These are phyloP conservation scores for fruit fly (Drosophila melanogaster) DNA, from an alignment of 1,140 invertebrate genomes.

Conservation along the genomic window Release_6_plus_ISO1_MT NT_037436.4:5785001-5785500, in stretches of 20 bases:
- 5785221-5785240: slow-evolving; percentile 10
- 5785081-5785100: slow-evolving; percentile 50
- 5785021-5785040: slow-evolving; percentile 25
- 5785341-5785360: slow-evolving; percentile 8
- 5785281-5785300: slow-evolving; percentile 40
- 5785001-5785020: slow-evolving; percentile 26
- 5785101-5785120: slow-evolving; percentile 44
- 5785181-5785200: slow-evolving; percentile 70
- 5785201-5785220: slow-evolving; percentile 66
- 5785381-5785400: slow-evolving; percentile 23
- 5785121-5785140: slow-evolving; percentile 35
- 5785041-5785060: slow-evolving; percentile 55
- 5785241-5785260: slow-evolving; percentile 32
- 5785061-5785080: slow-evolving; percentile 69
- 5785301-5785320: slow-evolving; percentile 21
- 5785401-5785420: slow-evolving; percentile 22
- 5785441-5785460: slow-evolving; percentile 18
- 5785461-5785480: slow-evolving; percentile 22
- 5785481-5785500: neutral
- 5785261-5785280: slow-evolving; percentile 59
- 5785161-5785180: slow-evolving; percentile 57
- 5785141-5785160: slow-evolving; percentile 13
- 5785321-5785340: neutral
- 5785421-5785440: slow-evolving; percentile 55
- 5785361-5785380: slow-evolving; percentile 21